Evolutionary conservation across 2,888 invertebrate genomes (phyloP).

Genomic region (Aspidiotus rigidus): DNA sequence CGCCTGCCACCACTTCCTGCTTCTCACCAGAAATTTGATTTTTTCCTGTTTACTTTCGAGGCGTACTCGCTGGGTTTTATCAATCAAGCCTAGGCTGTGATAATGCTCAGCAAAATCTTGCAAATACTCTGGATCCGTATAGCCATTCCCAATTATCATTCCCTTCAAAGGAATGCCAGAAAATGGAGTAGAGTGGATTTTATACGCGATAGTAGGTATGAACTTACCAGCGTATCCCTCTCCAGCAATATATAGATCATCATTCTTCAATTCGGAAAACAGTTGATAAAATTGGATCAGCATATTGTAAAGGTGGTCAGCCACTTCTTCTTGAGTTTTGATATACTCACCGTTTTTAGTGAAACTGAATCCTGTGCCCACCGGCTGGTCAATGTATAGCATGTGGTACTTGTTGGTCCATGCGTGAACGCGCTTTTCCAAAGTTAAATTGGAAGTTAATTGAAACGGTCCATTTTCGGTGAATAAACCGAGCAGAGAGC

Average conservation of each 20-base stretch:
- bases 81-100: background rate
- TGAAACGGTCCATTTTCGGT: conserved; percentile 72
- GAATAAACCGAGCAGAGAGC: conserved; percentile 69
- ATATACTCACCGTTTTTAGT: background rate
- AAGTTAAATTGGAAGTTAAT: background rate
- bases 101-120: background rate
- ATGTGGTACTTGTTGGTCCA: conserved; percentile 19
- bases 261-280: background rate
- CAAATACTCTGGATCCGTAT: conserved; percentile 2
- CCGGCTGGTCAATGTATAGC: conserved; percentile 13
- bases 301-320: background rate
- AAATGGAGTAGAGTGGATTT: background rate
- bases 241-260: conserved; percentile 21
- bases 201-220: conserved; percentile 9
- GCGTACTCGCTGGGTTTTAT: no score
- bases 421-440: background rate
- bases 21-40: no score
- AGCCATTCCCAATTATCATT: conserved; percentile 4
- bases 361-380: conserved; percentile 13
- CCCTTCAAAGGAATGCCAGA: conserved; percentile 10
- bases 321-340: background rate
- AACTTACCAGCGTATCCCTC: conserved; percentile 1
- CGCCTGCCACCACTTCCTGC: no score
- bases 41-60: no score
- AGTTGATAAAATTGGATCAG: conserved; percentile 11